Evolutionary conservation across 2,797 vertebrate species (phyloP).

Genomic region (Pangasius krempfi): DNA sequence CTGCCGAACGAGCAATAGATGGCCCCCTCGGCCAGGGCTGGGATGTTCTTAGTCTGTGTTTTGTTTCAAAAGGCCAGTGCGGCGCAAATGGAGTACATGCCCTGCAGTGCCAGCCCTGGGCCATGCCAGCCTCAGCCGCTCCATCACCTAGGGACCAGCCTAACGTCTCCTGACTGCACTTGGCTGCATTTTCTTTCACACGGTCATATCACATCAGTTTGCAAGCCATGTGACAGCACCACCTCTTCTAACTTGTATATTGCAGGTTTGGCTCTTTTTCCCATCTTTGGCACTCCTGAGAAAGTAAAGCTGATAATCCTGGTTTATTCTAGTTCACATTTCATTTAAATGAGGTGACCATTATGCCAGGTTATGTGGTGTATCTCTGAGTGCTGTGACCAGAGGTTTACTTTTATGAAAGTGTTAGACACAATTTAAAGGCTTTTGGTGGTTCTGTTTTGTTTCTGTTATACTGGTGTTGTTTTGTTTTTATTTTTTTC

Average conservation of each 20-base stretch:
- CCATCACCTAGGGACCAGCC: constrained; percentile 85
- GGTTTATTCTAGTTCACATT: neutral
- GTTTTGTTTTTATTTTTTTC: neutral
- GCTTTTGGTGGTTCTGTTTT: neutral
- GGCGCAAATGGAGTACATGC: constrained; percentile 79
- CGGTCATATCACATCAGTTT: constrained; percentile 93
- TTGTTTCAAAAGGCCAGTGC: constrained; percentile 92
- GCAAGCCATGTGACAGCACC: constrained; percentile 81
- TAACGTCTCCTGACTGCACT: constrained; percentile 97
- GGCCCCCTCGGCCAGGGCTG: constrained; percentile 67
- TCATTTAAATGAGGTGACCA: neutral
- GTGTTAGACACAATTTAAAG: neutral
- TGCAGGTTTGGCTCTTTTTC: neutral
- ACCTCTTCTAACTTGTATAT: constrained; percentile 37
- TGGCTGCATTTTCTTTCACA: constrained; percentile 93
- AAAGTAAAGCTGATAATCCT: neutral
- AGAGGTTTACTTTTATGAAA: neutral
- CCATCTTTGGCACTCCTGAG: neutral
- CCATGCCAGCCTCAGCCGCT: constrained; percentile 90
- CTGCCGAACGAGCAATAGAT: constrained; percentile 70
- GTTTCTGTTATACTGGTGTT: neutral
- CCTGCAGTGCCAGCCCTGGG: constrained; percentile 86
- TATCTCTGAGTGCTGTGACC: neutral
- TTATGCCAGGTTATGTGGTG: neutral
- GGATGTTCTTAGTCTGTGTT: constrained; percentile 73